Evolutionary conservation across 2,797 vertebrate genomes (phyloP), one percentile per base, ranked within the genome.

Genomic region (Lepidocolaptes lacrymiger): DNA sequence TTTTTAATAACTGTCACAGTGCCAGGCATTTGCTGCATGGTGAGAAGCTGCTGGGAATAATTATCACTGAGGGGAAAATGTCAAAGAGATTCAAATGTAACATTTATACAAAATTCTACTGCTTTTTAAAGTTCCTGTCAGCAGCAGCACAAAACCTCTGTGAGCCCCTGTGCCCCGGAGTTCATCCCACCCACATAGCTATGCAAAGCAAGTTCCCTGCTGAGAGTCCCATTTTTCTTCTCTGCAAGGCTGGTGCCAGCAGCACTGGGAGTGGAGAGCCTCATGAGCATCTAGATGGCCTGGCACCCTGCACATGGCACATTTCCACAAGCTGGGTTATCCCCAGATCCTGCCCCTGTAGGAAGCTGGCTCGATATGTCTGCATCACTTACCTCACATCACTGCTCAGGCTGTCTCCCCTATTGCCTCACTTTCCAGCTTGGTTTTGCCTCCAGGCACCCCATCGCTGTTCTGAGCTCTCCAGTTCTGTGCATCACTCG

Each of bases 31-130:
- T 71, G 64, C 73, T 62, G 36, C 68, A 4, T 22, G 83, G 80
- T 66, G 61, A 80, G 76, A 93, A 88, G 48, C 89, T 80, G 64
- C 76, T 80, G 48, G 48, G 79, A 92, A 80, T 91, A 91, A 92
- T 94, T 94, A 94, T 48, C 52, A 73, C 39, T 0, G 0, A 77
- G 68, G 39, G 69, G 68, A 14, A 83, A 91, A 96, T 76, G 68
- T 90, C 88, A 90, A 18, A 86, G 76, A 75, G 14, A 77, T 90
- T 86, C 48, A 85, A 59, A 66, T 28, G 36, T 59, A 80, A 71
- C 55, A 66, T n/a, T 78, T 78, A 36, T 23, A 55, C 37, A 69
- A 79, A 91, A 76, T 28, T 32, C 61, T 71, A 10, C 39, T 10
- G 39, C 61, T 59, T 76, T 93, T 90, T 36, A 41, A 82, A 63